Evolutionary conservation across 2,888 invertebrate genomes (phyloP), one percentile per base, ranked within the genome.

Genomic region (Prosapia bicincta): DNA sequence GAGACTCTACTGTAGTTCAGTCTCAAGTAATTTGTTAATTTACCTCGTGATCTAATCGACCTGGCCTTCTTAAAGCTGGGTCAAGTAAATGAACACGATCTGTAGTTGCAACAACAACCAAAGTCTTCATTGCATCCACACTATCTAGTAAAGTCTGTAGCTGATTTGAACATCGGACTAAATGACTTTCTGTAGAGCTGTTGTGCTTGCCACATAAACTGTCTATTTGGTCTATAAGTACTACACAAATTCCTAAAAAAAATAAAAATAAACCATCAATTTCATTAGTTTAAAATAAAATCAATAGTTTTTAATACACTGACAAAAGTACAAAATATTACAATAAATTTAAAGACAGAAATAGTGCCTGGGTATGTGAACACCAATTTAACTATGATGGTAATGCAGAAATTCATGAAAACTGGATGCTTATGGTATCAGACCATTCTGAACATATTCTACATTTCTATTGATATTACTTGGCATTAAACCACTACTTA

Each of bases 1-100:
- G n/a, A n/a, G n/a, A n/a, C n/a, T n/a, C n/a, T n/a, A n/a, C n/a
- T n/a, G n/a, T n/a, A n/a, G n/a, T n/a, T n/a, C n/a, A n/a, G n/a
- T n/a, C n/a, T n/a, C n/a, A n/a, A n/a, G n/a, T n/a, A 69, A 54
- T 28, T 9, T 65, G 23, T 25, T 25, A 32, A 69, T 76, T 71
- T 74, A 90, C 88, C 83, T 89, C 89, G 78, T 85, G 85, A 78
- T 88, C 87, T 79, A 90, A 86, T 65, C 90, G 85, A 0, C 88
- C 88, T 9, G 88, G 86, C 69, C 88, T 84, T 72, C 88, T 84
- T 0, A 88, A 80, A 13, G 86, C 83, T 10, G 85, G 82, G 80
- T 88, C 86, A 13, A 90, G 78, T 15, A 83, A 81, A 75, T 87
- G 85, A 0, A 88, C 85, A 66, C 85, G 82, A 73, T 86, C 87